Conservation (phyloP, 2,888 invertebrate genomes). For the Altica lythri region DNA sequence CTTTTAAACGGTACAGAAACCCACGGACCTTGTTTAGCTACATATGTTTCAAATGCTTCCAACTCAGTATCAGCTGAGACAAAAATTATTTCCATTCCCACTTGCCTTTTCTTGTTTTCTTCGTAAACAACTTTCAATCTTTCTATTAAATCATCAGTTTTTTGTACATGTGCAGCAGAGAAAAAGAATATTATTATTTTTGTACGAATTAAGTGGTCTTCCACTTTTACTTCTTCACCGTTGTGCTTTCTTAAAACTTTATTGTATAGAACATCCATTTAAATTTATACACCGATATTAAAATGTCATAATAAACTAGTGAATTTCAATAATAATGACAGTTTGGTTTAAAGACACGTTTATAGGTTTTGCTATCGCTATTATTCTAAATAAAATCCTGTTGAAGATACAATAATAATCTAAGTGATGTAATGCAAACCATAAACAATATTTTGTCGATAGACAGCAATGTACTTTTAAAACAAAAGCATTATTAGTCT, state of each 20-base stretch:
- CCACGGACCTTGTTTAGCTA: constrained; percentile 40
- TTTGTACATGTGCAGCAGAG: constrained; percentile 34
- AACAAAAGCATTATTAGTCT: constrained; percentile 14
- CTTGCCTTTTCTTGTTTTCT: constrained; percentile 36
- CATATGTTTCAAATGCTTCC: constrained; percentile 33
- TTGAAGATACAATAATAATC: no score
- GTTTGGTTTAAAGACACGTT: no score
- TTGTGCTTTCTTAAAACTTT: constrained; percentile 35
- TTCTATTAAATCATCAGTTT: constrained; percentile 31
- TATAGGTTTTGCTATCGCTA: no score
- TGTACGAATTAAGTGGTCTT: constrained; percentile 31
- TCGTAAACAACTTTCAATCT: constrained; percentile 36
- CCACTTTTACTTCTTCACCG: constrained; percentile 28
- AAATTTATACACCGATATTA: no score
- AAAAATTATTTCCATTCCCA: constrained; percentile 41
- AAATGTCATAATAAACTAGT: no score
- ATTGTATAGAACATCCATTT: constrained; percentile 39
- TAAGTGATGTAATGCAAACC: no score
- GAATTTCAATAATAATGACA: no score
- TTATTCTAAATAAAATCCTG: no score
- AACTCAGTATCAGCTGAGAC: constrained; percentile 40
- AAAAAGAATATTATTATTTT: constrained; percentile 39
- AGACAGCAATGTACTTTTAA: no score
- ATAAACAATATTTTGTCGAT: no score
- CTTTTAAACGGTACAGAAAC: constrained; percentile 37